These are phyloP conservation scores for Hesperophylax magnus DNA, from an alignment of 1,140 invertebrate species.

Conservation along the genomic window DNA sequence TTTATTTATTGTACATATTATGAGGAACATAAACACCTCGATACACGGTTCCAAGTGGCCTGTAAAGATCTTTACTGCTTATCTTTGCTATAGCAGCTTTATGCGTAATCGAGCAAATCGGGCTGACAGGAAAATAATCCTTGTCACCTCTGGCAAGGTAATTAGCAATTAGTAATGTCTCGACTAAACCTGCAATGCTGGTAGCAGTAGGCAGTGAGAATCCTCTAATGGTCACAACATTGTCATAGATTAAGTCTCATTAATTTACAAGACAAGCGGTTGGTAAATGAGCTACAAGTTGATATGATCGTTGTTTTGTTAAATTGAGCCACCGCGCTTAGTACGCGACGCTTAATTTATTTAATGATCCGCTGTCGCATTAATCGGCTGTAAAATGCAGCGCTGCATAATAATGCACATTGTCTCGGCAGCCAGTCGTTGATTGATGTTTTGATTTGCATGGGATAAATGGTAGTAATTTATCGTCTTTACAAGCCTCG, in stretches of 20 bases:
- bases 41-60: too few species aligned
- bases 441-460: constrained; percentile 18
- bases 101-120: too few species aligned
- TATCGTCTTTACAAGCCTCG: too few species aligned
- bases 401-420: constrained; percentile 9
- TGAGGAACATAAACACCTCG: too few species aligned
- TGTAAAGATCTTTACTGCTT: too few species aligned
- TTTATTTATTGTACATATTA: too few species aligned
- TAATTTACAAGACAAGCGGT: not conserved
- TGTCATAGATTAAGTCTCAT: constrained; percentile 24
- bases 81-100: too few species aligned
- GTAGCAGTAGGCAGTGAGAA: too few species aligned
- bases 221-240: not conserved
- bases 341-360: constrained; percentile 24
- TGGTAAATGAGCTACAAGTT: constrained; percentile 23
- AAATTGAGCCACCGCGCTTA: constrained; percentile 24
- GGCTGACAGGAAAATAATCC: not conserved
- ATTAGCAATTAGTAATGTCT: not conserved
- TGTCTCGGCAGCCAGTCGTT: not conserved
- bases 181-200: too few species aligned
- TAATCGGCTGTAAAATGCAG: constrained; percentile 18
- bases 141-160: not conserved
- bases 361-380: constrained; percentile 28
- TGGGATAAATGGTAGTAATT: not conserved
- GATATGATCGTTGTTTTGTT: constrained; percentile 14